Base-by-base conservation (phyloP, 2,888 invertebrate species). In the Cryptosula pallasiana region DNA sequence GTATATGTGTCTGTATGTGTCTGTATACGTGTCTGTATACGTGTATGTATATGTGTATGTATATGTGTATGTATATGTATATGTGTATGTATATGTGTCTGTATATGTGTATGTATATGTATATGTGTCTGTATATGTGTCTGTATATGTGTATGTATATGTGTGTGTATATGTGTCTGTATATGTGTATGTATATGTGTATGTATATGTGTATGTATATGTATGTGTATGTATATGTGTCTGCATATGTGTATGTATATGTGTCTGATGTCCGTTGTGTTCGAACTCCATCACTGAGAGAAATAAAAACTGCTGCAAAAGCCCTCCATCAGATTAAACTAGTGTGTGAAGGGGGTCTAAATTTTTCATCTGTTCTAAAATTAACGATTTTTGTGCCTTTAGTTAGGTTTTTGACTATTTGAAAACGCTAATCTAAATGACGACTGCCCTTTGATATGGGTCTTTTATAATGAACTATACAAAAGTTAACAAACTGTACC, bases 51-150 rank as follows among this genome's bases (percentile, higher is more conserved):
- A 45, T 45, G 20, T 45, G 45, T 45, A 45, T 45, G 20, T 45
- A 45, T 45, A 45, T 45, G 20, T 45, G 20, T 45, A 45, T 45
- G 69, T 73, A 35, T 72, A 76, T 55, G 77, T 76, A 3, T 77
- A 77, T 2, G 78, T 73, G 75, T 77, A 45, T 45, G 20, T 45
- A 45, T 45, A 45, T 45, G 45, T 45, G 20, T 45, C 9, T 45
- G 20, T 45, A 45, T 45, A 45, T 45, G 20, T 45, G 20, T 45
- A 45, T 45, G 45, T 45, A 45, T 45, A 45, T 45, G 20, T 45
- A 45, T 45, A 45, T 45, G 20, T 45, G 20, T 45, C 9, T 45
- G 45, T 45, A 45, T 45, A 45, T 45, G 20, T 45, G 20, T 45
- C 9, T 45, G 20, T 45, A 45, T 45, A 45, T 45, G 20, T 45